Base-by-base conservation (phyloP, 2,113 vertebrate species). In the Hystrix brachyura region DNA sequence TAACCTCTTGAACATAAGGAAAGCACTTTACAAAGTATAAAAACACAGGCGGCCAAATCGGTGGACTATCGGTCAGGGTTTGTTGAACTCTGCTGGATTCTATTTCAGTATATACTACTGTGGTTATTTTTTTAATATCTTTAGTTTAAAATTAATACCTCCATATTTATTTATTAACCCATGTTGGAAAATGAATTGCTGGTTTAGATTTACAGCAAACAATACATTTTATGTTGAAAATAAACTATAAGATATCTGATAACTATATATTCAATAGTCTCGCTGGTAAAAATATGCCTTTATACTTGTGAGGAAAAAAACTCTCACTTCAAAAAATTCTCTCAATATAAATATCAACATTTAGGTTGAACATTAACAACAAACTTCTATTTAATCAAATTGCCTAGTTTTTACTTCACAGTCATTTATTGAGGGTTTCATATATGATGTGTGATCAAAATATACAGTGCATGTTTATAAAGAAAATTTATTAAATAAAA, bases 81-180 rank as follows among this genome's bases (percentile, higher is more conserved):
- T 60, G 84, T 12, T 71, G 32, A 88, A 25, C 0, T 71, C 89
- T 43, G 25, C 11, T 53, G 43, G 5, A 4, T 67, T 57, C 4
- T 29, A 38, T 84, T 86, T 97, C 18, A 48, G n/a, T 71, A 81
- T 34, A 85, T 80, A 7, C 46, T 51, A 86, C 0, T 32, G 53
- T 21, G 19, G 7, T 74, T 76, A 81, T 71, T 95, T 93, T 76
- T 29, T 55, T 94, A 69, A n/a, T 80, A 91, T 69, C 10, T 93
- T 76, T 93, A 32, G 8, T 76, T 97, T 81, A 64, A 93, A 86
- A 89, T 83, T 67, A 90, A 84, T n/a, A 85, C n/a, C 43, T 13
- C 12, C 59, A 80, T 62, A 84, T 53, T 80, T 46, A 57, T 80
- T 82, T 79, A 19, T 76, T 85, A 59, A 95, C 10, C 13, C 7